Base-by-base conservation (phyloP, 2,888 invertebrate species). In the Hylaea fasciaria region DNA sequence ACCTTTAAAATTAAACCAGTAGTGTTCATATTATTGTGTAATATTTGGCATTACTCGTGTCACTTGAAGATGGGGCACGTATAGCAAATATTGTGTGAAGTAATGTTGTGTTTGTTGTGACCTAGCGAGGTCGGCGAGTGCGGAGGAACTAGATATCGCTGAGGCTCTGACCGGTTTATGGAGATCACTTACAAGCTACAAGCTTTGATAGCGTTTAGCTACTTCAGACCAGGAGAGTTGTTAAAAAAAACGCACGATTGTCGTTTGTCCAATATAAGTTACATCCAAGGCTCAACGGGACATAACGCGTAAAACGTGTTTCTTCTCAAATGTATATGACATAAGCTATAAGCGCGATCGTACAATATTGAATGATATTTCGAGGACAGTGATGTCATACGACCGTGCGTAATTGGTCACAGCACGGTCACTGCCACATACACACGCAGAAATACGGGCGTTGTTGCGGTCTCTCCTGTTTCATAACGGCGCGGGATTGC, bases 341-440 rank as follows among this genome's bases (percentile, higher is more conserved):
- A 60, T 50, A 32, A 32, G 54, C 47, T 39, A 57, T 29, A 51
- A 54, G 56, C 54, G 54, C 60, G 60, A 48, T 52, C 58, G 46
- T 35, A 60, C 59, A 57, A 50, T 58, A 63, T 55, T 65, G 57
- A 65, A 65, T 65, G 62, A 60, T 62, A 66, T 69, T 66, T 52
- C 49, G 58, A 63, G 64, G 57, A 54, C 58, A 63, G 50, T 69
- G 69, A 69, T 69, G 65, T 69, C 66, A 69, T 66, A 58, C 63
- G 45, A 59, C 56, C 64, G 56, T 59, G 62, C 63, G 66, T 66
- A 64, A 62, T 64, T 68, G 61, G 61, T 57, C 61, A 44, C 60
- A 47, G 65, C 64, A 65, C 54, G 54, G 63, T 64, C 65, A 65
- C 65, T 65, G 66, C 56, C 66, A 55, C n/a, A n/a, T 44, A 10